These are phyloP conservation scores for Helleia helle DNA, from an alignment of 2,888 invertebrate genomes.

Conservation along the genomic window DNA sequence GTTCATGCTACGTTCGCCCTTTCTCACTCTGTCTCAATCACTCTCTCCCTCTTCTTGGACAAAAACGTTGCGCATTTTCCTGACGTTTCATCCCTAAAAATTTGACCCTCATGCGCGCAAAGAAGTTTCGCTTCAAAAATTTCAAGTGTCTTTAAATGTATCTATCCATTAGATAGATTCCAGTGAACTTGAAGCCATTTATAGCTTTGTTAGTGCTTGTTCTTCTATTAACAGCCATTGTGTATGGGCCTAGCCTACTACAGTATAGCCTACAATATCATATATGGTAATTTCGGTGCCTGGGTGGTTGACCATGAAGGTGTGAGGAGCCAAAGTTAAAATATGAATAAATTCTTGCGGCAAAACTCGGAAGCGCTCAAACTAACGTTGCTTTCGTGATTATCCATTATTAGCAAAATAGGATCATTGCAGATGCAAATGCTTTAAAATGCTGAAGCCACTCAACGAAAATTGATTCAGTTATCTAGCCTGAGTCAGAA, in stretches of 20 bases:
- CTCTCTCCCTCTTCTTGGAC: too few relatives aligned
- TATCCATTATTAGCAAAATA: conserved; percentile 6
- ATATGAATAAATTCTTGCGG: conserved; percentile 13
- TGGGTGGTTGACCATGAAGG: too few relatives aligned
- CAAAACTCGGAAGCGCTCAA: conserved; percentile 10
- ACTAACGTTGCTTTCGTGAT: conserved; percentile 4
- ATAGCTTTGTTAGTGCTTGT: conserved; percentile 3
- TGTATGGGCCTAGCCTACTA: too few relatives aligned
- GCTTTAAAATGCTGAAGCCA: conserved; percentile 1
- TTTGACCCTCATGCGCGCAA: too few relatives aligned
- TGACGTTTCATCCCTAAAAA: too few relatives aligned
- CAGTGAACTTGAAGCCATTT: conserved; percentile 8
- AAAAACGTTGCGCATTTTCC: too few relatives aligned
- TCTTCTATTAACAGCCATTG: conserved; percentile 9
- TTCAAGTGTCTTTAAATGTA: conserved; percentile 12
- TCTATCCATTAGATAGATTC: conserved; percentile 8
- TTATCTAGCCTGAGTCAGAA: not conserved
- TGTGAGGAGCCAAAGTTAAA: conserved; percentile 13
- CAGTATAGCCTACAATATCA: too few relatives aligned
- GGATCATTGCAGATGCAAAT: conserved; percentile 1
- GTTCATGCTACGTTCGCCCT: too few relatives aligned
- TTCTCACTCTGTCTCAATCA: too few relatives aligned
- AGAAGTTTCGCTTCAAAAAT: too few relatives aligned
- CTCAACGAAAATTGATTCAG: not conserved
- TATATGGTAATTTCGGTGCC: too few relatives aligned